Evolutionary conservation across 2,888 invertebrate genomes (phyloP).

Genomic region (Dolichomitus sp.): DNA sequence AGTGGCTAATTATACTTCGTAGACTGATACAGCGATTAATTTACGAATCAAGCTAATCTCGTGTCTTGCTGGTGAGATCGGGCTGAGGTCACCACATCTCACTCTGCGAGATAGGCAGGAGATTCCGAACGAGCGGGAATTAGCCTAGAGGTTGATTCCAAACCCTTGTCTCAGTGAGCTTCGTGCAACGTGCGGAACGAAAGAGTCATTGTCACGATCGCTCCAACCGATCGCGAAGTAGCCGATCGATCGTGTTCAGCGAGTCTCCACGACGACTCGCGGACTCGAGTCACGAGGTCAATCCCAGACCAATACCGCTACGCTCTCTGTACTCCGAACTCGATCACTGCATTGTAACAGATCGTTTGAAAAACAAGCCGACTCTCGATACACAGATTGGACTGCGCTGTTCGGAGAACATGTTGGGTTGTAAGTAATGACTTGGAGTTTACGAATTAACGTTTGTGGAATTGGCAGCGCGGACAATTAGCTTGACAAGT

Average conservation of each 20-base stretch:
- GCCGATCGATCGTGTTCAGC: slow-evolving; percentile 57
- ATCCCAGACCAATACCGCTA: slow-evolving; percentile 41
- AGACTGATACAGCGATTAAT: slow-evolving; percentile 21
- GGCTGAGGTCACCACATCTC: slow-evolving; percentile 46
- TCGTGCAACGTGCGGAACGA: slow-evolving; percentile 58
- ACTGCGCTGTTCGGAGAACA: neutral
- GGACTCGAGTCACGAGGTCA: slow-evolving; percentile 51
- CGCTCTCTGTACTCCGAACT: slow-evolving; percentile 4
- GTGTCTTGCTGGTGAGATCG: slow-evolving; percentile 5
- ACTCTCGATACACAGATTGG: slow-evolving; percentile 12
- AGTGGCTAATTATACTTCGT: slow-evolving; percentile 33
- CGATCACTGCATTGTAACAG: slow-evolving; percentile 41
- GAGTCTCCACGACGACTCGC: slow-evolving; percentile 36
- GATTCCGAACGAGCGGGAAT: slow-evolving; percentile 53
- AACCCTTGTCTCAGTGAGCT: slow-evolving; percentile 40
- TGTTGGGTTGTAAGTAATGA: neutral
- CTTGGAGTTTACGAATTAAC: neutral
- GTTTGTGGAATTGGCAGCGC: neutral
- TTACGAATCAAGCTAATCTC: slow-evolving; percentile 24
- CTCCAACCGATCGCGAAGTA: slow-evolving; percentile 44
- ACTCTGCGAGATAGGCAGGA: slow-evolving; percentile 23
- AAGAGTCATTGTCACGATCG: slow-evolving; percentile 66
- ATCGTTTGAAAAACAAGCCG: slow-evolving; percentile 47
- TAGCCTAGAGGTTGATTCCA: slow-evolving; percentile 44
- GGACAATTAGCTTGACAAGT: neutral